phyloP scores from a whole-genome alignment of 2,797 vertebrate species.

The Hipposideros larvatus region DNA sequence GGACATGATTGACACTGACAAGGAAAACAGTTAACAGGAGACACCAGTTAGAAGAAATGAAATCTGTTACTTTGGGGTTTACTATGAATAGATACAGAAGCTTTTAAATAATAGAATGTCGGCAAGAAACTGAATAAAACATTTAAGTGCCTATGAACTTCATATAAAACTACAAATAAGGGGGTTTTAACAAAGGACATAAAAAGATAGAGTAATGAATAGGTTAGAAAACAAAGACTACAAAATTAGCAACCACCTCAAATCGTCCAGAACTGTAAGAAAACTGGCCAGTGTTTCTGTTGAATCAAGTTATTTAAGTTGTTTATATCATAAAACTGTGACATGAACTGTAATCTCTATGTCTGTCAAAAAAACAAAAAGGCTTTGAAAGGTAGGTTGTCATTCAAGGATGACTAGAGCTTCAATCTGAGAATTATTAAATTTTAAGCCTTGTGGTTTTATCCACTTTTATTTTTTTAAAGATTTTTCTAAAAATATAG shows the following conservation, averaged over 20 bases:
- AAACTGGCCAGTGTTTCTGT: slow-evolving; percentile 22
- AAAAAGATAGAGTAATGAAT: background rate
- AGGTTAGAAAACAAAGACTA: background rate
- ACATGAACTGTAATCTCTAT: slow-evolving; percentile 9
- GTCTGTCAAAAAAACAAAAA: background rate
- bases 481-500: too few relatives aligned
- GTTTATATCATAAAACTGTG: background rate
- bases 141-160: background rate
- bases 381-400: background rate
- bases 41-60: slow-evolving; percentile 46
- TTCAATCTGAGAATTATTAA: background rate
- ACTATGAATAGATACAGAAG: slow-evolving; percentile 7
- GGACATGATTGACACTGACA: background rate
- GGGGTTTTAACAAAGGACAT: background rate
- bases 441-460: background rate
- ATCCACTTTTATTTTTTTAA: too few relatives aligned
- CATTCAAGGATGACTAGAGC: slow-evolving; percentile 12
- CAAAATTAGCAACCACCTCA: background rate
- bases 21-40: slow-evolving; percentile 2
- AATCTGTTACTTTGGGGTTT: background rate
- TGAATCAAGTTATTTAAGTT: background rate
- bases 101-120: background rate
- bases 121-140: background rate
- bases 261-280: background rate
- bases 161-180: background rate